A percentile compares a stretch with the other conserved stretches of the same genome.
Conservation (phyloP, 2,113 vertebrate species). For the Coregonus clupeaformis region DNA sequence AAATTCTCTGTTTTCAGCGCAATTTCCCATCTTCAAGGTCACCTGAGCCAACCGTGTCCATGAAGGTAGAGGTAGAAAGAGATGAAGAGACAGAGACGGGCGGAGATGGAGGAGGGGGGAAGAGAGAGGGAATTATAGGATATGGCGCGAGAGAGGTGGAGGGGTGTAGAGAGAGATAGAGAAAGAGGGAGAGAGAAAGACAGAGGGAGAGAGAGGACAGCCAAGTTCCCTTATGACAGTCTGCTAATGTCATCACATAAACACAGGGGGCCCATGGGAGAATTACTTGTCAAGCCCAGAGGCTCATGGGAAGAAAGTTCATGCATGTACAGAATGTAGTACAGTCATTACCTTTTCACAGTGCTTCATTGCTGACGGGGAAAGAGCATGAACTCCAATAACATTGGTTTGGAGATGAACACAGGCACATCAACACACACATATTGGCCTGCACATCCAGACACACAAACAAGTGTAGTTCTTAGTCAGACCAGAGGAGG, state of each 20-base stretch:
- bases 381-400: neutral
- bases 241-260: neutral
- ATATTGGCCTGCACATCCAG: neutral
- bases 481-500: neutral
- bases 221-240: neutral
- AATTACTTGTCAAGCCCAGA: neutral
- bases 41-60: neutral
- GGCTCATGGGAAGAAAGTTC: neutral
- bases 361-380: neutral
- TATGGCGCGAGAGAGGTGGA: neutral
- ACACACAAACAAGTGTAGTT: slow-evolving; percentile 1
- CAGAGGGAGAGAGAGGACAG: neutral
- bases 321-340: neutral
- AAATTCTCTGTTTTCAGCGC: slow-evolving; percentile 1
- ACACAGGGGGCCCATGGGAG: neutral
- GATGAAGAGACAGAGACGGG: neutral
- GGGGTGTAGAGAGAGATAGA: neutral
- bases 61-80: neutral
- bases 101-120: neutral
- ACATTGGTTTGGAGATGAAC: neutral
- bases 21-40: slow-evolving; percentile 6
- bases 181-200: too few species aligned
- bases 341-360: neutral
- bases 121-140: neutral
- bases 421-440: neutral